Conservation (phyloP, 2,888 invertebrate species). For the Syritta pipiens region DNA sequence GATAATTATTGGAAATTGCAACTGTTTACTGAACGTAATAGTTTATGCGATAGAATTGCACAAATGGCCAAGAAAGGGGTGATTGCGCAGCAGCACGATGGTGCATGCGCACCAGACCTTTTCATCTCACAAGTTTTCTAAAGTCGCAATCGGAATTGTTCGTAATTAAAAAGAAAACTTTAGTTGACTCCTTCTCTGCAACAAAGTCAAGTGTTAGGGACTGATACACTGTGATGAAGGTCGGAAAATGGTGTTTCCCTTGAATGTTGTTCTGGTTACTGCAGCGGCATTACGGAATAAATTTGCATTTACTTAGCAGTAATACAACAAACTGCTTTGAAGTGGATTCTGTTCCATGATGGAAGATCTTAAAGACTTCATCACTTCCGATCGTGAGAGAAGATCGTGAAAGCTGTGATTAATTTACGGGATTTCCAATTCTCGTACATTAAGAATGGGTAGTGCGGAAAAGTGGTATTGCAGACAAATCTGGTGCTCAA, state of each 20-base stretch:
- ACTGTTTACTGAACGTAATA: constrained; percentile 48
- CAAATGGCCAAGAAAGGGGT: neutral
- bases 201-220: too few relatives aligned
- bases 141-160: neutral
- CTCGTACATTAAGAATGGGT: constrained; percentile 1
- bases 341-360: constrained; percentile 4
- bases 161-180: constrained; percentile 5
- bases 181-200: neutral
- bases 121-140: neutral
- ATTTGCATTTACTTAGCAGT: constrained; percentile 11
- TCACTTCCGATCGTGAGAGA: constrained; percentile 42
- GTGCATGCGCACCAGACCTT: constrained; percentile 1
- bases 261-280: neutral
- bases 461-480: too few relatives aligned
- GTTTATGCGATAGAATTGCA: constrained; percentile 35
- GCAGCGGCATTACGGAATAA: constrained; percentile 3
- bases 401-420: constrained; percentile 36
- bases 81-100: neutral
- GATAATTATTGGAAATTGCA: constrained; percentile 58
- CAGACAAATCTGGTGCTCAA: too few relatives aligned
- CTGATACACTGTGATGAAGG: neutral
- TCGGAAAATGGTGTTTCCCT: neutral
- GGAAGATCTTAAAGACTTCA: constrained; percentile 2
- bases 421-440: constrained; percentile 34
- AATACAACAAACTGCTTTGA: neutral